A percentile compares a stretch with the other conserved stretches of the same genome.
Conservation (phyloP, 1,140 invertebrate genomes). For the Trachymyrmex cornetzi region DNA sequence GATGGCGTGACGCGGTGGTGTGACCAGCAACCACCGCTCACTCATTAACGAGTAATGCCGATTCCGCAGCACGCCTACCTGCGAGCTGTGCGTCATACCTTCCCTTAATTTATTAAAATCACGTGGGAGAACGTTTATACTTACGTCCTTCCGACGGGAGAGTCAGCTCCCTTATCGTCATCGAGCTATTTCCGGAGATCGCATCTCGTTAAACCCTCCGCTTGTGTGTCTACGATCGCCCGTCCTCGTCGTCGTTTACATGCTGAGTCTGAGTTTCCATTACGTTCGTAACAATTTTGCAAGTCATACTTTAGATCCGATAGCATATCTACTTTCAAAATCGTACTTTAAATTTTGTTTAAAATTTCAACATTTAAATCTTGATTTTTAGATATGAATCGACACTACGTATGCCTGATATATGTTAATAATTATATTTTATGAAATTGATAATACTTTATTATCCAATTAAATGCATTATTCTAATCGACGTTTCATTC, state of each 20-base stretch:
- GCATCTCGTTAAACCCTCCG: constrained; percentile 47
- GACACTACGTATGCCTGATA: background rate
- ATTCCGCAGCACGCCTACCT: constrained; percentile 71
- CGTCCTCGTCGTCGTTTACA: constrained; percentile 34
- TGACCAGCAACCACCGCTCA: constrained; percentile 73
- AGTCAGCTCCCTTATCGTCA: constrained; percentile 40
- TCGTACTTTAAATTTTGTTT: background rate
- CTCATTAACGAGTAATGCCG: constrained; percentile 74
- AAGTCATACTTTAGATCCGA: background rate
- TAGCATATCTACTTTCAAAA: background rate
- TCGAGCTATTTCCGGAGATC: constrained; percentile 59
- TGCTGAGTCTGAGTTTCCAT: constrained; percentile 17
- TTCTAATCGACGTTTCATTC: background rate
- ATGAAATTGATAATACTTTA: background rate
- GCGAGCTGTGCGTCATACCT: constrained; percentile 59
- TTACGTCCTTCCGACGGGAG: background rate
- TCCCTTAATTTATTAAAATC: constrained; percentile 69
- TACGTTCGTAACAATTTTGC: background rate
- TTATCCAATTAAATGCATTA: constrained; percentile 4
- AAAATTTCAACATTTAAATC: background rate
- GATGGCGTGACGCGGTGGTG: constrained; percentile 76
- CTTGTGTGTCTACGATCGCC: background rate
- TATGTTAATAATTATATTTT: background rate
- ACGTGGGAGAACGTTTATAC: constrained; percentile 35
- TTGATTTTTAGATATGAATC: background rate